Evolutionary conservation across 2,888 invertebrate species (phyloP), one percentile per base, ranked within the genome.

Genomic region (Nyleta sp.): DNA sequence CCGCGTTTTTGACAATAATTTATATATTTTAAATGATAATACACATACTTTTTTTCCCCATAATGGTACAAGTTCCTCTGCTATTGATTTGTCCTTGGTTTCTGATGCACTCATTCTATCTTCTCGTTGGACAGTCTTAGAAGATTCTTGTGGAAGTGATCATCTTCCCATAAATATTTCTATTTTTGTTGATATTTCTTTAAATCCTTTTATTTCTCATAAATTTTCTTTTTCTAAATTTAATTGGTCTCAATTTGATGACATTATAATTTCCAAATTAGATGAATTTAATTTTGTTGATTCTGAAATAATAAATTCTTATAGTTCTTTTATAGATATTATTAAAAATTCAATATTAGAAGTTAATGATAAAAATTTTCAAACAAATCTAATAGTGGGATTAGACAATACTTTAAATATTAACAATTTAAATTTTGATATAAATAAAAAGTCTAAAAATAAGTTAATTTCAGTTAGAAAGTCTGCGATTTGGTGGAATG

Each of bases 151-250:
- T 3, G 55, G 55, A 10, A 55, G 55, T 13, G 55, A 55, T 24
- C 55, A 55, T 22, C 2, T 40, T 0, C 38, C 40, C 0, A 20
- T 55, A 1, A 1, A 6, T 1, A 55, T 55, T 7, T 2, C 6
- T 2, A 11, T 46, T 1, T 8, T 2, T 22, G 1, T 40, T 22
- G 22, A 55, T n/a, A 0, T 22, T 1, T 1, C 2, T 10, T 7
- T 1, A 1, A 38, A 38, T 22, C 22, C 22, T 1, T 38, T 38
- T 38, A 38, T 40, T 7, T 22, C 55, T 1, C 57, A 59, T 15
- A 59, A 59, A 59, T 42, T 42, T 42, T 38, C 40, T 13, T 28
- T 24, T 59, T 22, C 4, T 13, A 6, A n/a, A 5, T 59, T 59
- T 42, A 17, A 59, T 10, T 59, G 57, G 57, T n/a, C n/a, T n/a